Evolutionary conservation across 1,140 invertebrate genomes (phyloP), one percentile per base, ranked within the genome.

Genomic region (Brachionus paranguensis): DNA sequence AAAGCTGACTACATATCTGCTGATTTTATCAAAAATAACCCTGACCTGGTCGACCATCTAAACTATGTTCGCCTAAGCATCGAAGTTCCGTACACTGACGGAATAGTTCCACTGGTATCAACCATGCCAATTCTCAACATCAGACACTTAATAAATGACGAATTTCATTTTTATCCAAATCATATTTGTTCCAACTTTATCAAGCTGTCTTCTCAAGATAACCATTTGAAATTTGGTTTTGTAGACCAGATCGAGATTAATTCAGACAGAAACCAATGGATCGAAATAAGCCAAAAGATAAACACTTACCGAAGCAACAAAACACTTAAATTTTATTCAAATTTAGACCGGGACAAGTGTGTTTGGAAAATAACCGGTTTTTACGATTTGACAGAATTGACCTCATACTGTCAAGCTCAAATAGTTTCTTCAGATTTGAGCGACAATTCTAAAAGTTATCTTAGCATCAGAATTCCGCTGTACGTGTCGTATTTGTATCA

Each of bases 141-240:
- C 3, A 86, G 88, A n/a, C 88, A 88, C 83, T 84, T 91, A 5
- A 85, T 91, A 65, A 81, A 81, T 37, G 89, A 89, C 29, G 88
- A 91, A 33, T 86, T 88, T 12, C 85, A 89, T 7, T 90, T 90
- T 85, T 85, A 88, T 78, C 88, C 89, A 78, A 81, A 81, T 64
- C 91, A 91, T 85, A 78, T 89, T 1, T 91, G 91, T 84, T 91
- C 91, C 2, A 91, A 91, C 86, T 85, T 91, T 14, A 87, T 90
- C n/a, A 87, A 86, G 68, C 85, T 85, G 41, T 74, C 85, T 17
- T 86, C 86, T 84, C 78, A 86, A 81, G 74, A 83, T 2, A 84
- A 84, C 10, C 41, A 87, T 7, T 33, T 87, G 11, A 85, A 87
- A 33, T 43, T 86, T 55, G 89, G 88, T 4, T 90, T 90, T 84